phyloP scores from a whole-genome alignment of 2,888 invertebrate genomes.

The Drosophila conformis region DNA sequence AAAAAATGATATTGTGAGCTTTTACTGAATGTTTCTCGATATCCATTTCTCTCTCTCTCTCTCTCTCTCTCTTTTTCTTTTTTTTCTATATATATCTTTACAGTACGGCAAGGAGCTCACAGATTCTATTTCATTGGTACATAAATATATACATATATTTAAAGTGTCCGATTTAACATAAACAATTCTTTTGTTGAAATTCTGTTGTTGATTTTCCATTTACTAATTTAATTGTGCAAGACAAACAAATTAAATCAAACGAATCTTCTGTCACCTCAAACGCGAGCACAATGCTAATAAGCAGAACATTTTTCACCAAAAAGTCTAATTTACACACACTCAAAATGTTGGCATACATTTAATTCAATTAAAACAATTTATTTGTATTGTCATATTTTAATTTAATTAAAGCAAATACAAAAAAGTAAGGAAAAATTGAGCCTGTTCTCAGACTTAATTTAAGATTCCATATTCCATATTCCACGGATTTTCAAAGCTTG shows the following conservation, averaged over 20 bases:
- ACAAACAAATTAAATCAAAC: background rate
- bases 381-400: background rate
- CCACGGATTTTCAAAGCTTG: background rate
- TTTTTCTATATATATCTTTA: conserved; percentile 79
- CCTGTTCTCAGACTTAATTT: background rate
- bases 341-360: background rate
- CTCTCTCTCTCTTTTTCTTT: conserved; percentile 46
- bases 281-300: conserved; percentile 31
- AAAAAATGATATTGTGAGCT: conserved; percentile 20
- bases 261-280: conserved; percentile 6
- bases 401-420: background rate
- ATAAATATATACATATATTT: conserved; percentile 62
- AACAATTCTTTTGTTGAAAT: conserved; percentile 9
- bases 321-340: background rate
- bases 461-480: background rate
- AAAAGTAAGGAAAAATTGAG: background rate
- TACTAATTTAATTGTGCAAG: conserved; percentile 29
- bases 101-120: conserved; percentile 86
- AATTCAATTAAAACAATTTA: background rate
- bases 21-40: conserved; percentile 47
- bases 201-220: conserved; percentile 37
- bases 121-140: conserved; percentile 86
- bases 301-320: conserved; percentile 3
- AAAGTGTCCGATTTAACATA: conserved; percentile 17
- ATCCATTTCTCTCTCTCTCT: conserved; percentile 48